Evolutionary conservation across 2,888 invertebrate species (phyloP), one percentile per base, ranked within the genome.

Genomic region (Monopis laevigella): DNA sequence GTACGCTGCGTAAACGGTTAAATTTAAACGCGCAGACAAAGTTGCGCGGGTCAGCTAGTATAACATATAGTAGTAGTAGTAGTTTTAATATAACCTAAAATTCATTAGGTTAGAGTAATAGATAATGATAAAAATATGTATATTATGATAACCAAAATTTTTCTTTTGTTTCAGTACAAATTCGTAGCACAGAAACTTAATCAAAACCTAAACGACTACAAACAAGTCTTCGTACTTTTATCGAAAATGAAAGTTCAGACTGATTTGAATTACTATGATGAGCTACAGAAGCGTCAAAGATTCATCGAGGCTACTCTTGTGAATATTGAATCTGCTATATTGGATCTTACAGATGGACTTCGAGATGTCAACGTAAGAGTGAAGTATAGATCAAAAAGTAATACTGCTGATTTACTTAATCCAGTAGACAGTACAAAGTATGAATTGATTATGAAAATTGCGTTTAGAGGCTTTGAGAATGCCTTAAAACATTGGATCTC

Each of bases 401-500:
- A 17, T 8, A 32, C 14, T 2, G 16, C 16, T 10, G 32, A 17
- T 4, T 32, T 32, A 7, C 6, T 2, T 2, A 17, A 8, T 7
- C 4, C 3, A 17, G 32, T 16, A 2, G 17, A 32, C 32, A 32
- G 16, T 14, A n/a, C 7, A 17, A 16, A 13, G 6, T 13, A 32
- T n/a, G 14, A n/a, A 14, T 17, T 13, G 14, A 13, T 10, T 8
- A n/a, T n/a, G n/a, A 14, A 32, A 14, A 32, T 85, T 21, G 83
- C 86, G 2, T 73, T 87, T 43, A 78, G 82, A 48, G 80, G 82
- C 7, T 85, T 86, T 55, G 80, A 78, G 21, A 82, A 72, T 34
- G 82, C 86, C 45, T 62, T 88, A 7, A 82, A 82, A 55, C 84
- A 85, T 52, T 86, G 86, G 83, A 73, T 73, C 39, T 67, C 61